These are phyloP conservation scores for Caenorhabditis remanei DNA, from an alignment of 1,140 invertebrate species.

Conservation along the genomic window DNA sequence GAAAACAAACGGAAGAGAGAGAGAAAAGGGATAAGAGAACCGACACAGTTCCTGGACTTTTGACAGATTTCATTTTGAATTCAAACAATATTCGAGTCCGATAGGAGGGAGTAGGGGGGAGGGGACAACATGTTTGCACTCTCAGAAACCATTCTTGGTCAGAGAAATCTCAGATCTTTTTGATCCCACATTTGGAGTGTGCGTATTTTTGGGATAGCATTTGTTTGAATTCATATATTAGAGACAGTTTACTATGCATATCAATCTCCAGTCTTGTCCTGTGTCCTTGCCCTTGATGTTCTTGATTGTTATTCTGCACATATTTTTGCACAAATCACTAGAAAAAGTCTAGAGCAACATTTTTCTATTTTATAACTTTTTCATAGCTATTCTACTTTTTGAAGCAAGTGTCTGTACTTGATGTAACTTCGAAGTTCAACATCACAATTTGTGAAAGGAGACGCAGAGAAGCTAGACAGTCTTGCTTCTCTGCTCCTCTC, in stretches of 20 bases:
- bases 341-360: no score
- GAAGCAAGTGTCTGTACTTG: neutral
- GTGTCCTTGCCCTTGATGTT: no score
- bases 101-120: no score
- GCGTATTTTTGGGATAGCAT: neutral
- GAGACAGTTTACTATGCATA: no score
- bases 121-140: neutral
- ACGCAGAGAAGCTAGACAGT: no score
- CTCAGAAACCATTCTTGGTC: neutral
- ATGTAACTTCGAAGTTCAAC: neutral
- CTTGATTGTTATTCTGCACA: no score
- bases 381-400: neutral
- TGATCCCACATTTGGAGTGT: neutral
- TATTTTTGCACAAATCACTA: no score
- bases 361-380: no score
- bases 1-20: slow-evolving; percentile 18
- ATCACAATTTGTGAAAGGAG: no score
- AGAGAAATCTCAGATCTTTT: neutral
- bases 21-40: neutral
- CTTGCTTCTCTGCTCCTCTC: no score
- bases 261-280: no score
- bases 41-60: slow-evolving; percentile 39
- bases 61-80: slow-evolving; percentile 35
- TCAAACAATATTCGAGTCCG: neutral
- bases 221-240: no score